These are phyloP conservation scores for Pararge aegeria DNA, from an alignment of 1,140 invertebrate genomes.

Conservation along the genomic window DNA sequence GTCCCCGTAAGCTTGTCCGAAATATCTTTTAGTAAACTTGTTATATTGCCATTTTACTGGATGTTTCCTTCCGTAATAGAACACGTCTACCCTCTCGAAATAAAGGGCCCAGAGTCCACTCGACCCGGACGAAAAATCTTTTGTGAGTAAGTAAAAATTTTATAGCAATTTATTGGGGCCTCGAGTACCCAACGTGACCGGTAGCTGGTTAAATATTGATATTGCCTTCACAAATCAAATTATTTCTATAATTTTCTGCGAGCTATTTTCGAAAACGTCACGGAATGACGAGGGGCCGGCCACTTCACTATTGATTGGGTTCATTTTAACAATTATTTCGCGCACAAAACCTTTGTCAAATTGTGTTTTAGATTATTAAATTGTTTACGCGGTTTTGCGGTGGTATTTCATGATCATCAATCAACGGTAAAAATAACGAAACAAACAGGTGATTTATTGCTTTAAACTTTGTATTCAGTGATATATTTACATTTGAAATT, in stretches of 20 bases:
- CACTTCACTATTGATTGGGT: constrained; percentile 10
- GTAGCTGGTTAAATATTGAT: constrained; percentile 42
- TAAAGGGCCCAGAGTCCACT: constrained; percentile 32
- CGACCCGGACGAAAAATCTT: constrained; percentile 36
- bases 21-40: constrained; percentile 10
- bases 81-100: constrained; percentile 43
- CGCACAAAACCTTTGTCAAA: background rate
- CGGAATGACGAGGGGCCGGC: constrained; percentile 15
- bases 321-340: constrained; percentile 1
- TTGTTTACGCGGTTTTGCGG: background rate
- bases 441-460: background rate
- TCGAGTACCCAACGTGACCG: constrained; percentile 35
- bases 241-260: constrained; percentile 10
- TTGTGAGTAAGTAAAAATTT: constrained; percentile 35
- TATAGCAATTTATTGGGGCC: constrained; percentile 32
- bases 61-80: constrained; percentile 33
- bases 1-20: constrained; percentile 7
- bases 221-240: constrained; percentile 31
- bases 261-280: constrained; percentile 23
- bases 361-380: background rate
- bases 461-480: background rate
- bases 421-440: background rate
- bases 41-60: constrained; percentile 13
- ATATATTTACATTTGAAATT: background rate
- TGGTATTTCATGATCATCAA: background rate